phyloP scores from a whole-genome alignment of 1,140 invertebrate genomes.

The Nymphalis io region DNA sequence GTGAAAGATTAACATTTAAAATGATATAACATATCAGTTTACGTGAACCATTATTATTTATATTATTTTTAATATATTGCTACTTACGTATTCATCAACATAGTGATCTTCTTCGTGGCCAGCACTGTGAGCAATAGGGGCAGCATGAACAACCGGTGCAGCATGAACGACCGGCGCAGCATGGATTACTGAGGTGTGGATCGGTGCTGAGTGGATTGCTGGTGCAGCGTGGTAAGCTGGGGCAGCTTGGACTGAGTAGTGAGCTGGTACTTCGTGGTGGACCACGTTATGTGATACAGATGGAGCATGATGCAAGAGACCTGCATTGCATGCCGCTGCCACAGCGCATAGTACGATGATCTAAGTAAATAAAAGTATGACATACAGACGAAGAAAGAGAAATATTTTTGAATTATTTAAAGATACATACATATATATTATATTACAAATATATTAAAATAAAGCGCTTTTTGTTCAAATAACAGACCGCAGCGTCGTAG shows the following conservation, averaged over 20 bases:
- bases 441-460: too few species aligned
- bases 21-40: neutral
- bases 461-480: conserved; percentile 1
- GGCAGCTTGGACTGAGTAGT: conserved; percentile 51
- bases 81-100: conserved; percentile 72
- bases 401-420: too few species aligned
- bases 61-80: too few species aligned
- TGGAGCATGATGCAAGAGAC: conserved; percentile 70
- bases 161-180: conserved; percentile 45
- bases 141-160: conserved; percentile 45
- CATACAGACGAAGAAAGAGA: too few species aligned
- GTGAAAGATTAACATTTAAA: neutral
- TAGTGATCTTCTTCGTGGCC: conserved; percentile 64
- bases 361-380: neutral
- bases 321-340: conserved; percentile 69
- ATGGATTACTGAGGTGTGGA: conserved; percentile 45
- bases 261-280: conserved; percentile 60
- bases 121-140: conserved; percentile 37
- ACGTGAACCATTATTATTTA: too few species aligned
- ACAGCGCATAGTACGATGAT: conserved; percentile 49
- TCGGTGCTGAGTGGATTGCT: conserved; percentile 43
- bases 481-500: neutral
- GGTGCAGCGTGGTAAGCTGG: conserved; percentile 40
- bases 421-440: too few species aligned
- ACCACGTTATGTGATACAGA: conserved; percentile 71